These are phyloP conservation scores for Charaxes varanes DNA, from an alignment of 1,140 invertebrate genomes.

Conservation along the genomic window DNA sequence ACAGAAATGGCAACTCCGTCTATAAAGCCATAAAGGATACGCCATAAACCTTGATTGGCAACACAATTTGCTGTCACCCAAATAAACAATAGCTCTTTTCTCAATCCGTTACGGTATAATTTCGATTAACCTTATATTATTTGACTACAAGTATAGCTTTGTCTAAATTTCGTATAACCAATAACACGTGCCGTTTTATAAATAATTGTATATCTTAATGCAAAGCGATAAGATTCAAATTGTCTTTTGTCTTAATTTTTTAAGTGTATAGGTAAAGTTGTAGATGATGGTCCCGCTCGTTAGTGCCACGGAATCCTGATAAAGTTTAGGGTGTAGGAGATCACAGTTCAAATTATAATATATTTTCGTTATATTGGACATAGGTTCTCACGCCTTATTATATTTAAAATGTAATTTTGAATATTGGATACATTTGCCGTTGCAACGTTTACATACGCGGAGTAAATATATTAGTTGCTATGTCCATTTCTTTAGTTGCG, in stretches of 20 bases:
- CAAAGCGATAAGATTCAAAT: not conserved
- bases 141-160: conserved; percentile 3
- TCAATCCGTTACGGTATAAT: conserved; percentile 6
- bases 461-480: too few species aligned
- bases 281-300: conserved; percentile 26
- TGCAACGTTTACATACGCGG: too few species aligned
- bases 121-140: not conserved
- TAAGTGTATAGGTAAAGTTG: not conserved
- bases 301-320: conserved; percentile 31
- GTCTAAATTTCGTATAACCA: conserved; percentile 9
- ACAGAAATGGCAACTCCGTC: conserved; percentile 34
- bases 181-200: not conserved
- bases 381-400: conserved; percentile 15
- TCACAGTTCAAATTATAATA: conserved; percentile 8
- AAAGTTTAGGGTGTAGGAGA: conserved; percentile 22
- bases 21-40: conserved; percentile 57
- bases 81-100: not conserved
- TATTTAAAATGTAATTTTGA: too few species aligned
- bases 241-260: conserved; percentile 1
- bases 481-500: too few species aligned
- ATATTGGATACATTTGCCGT: too few species aligned
- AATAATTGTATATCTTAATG: not conserved
- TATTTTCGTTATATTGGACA: conserved; percentile 9
- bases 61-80: not conserved
- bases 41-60: conserved; percentile 34